Conservation (phyloP, 2,888 invertebrate species). For the Lingula anatina region DNA sequence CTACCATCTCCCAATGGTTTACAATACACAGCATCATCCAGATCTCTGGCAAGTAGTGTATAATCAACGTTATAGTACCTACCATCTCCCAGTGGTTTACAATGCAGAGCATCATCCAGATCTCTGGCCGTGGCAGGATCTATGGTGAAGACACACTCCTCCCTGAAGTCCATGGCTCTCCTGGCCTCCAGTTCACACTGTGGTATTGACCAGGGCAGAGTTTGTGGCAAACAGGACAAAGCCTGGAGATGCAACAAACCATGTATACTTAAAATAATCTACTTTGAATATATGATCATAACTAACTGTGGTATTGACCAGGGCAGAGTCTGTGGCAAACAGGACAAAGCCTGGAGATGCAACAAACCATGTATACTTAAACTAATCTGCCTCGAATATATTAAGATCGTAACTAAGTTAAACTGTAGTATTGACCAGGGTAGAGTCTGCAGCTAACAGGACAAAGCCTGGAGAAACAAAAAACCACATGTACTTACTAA, state of each 20-base stretch:
- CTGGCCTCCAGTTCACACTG: slow-evolving; percentile 39
- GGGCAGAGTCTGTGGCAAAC: slow-evolving; percentile 35
- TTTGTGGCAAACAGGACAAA: slow-evolving; percentile 32
- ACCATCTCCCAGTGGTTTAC: slow-evolving; percentile 65
- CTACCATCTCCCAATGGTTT: slow-evolving; percentile 63
- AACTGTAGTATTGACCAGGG: slow-evolving; percentile 49
- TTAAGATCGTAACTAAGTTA: no score
- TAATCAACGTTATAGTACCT: no score
- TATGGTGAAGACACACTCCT: slow-evolving; percentile 83
- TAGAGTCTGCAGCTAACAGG: slow-evolving; percentile 31
- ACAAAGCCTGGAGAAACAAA: slow-evolving; percentile 34
- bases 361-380: background rate
- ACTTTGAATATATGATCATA: no score
- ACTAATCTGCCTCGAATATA: background rate
- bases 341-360: slow-evolving; percentile 33
- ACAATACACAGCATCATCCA: slow-evolving; percentile 91
- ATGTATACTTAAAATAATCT: no score
- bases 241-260: no score
- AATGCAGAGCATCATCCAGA: slow-evolving; percentile 90
- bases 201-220: slow-evolving; percentile 45
- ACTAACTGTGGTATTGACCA: no score
- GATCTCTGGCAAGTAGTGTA: no score
- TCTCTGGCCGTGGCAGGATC: slow-evolving; percentile 89
- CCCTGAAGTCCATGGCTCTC: slow-evolving; percentile 53
- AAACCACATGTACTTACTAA: background rate